Base-by-base conservation (phyloP, 1,140 invertebrate species). In the Tachypleus tridentatus region DNA sequence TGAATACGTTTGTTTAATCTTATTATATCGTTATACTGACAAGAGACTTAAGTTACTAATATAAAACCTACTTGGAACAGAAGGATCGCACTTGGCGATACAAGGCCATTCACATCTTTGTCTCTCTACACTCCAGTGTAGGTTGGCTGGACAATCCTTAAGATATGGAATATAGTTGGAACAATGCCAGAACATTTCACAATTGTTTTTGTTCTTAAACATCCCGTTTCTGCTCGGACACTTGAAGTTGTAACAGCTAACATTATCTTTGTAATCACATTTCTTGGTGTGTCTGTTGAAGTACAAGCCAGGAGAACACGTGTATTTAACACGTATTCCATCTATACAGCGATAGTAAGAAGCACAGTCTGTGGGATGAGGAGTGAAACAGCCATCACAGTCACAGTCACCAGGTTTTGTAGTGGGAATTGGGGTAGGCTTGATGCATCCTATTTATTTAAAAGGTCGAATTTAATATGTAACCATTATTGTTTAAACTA, bases 161-260 rank as follows among this genome's bases (percentile, higher is more conserved):
- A 73, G 48, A n/a, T 71, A 66, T 0, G 73, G 65, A 10, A 67
- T 49, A 4, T 67, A 67, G 49, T 70, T 65, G 4, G 70, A 68
- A 54, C 73, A 74, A 9, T 73, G 67, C 9, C 64, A 70, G 53
- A 71, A 73, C 3, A 51, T 66, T 3, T 60, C 54, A 56, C 72
- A 73, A 48, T 67, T 49, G 10, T 61, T 4, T 8, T 49, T n/a
- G 50, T 64, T 64, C 49, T 47, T 52, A 53, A 67, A 67, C 9
- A 61, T 10, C 2, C 66, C 66, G 58, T 61, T 61, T 3, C 49
- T 9, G 10, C 11, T 4, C 0, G 59, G 60, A 53, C 66, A 67
- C n/a, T 29, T 51, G 49, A 7, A 49, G 29, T 29, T 29, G 29
- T 29, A 29, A 47, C 65, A 67, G n/a, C 60, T 57, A 5, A 67